Percentiles rank a stretch among this genome's conserved stretches.
Conservation (phyloP, 2,797 vertebrate species). For the Hemibagrus guttatus region DNA sequence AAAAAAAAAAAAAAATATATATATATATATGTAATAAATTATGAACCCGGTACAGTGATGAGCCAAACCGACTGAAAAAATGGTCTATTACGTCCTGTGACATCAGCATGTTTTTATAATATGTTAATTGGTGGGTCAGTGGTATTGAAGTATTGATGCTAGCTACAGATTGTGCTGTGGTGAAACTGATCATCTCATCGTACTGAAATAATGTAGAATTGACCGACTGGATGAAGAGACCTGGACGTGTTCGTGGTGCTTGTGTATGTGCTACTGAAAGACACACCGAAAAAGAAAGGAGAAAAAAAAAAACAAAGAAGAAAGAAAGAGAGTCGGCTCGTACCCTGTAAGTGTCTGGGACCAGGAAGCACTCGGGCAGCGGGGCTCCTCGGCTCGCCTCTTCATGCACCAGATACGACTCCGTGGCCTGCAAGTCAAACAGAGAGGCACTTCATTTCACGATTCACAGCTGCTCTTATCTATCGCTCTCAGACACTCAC, state of each 20-base stretch:
- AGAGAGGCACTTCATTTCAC: slow-evolving; percentile 44
- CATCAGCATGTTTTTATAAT: neutral
- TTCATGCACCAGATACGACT: slow-evolving; percentile 82
- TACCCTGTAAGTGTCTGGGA: slow-evolving; percentile 83
- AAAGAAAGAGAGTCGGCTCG: slow-evolving; percentile 21
- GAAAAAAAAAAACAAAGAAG: slow-evolving; percentile 33
- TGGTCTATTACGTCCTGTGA: neutral
- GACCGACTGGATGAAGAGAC: neutral
- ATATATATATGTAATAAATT: neutral
- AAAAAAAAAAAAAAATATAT: neutral
- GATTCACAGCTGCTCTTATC: slow-evolving; percentile 46
- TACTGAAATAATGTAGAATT: neutral
- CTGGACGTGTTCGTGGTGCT: neutral
- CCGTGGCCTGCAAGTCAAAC: slow-evolving; percentile 75
- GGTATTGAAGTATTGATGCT: neutral
- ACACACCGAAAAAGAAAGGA: neutral
- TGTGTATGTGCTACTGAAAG: neutral
- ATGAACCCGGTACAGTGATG: neutral
- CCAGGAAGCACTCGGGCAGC: slow-evolving; percentile 82
- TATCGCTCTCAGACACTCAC: slow-evolving; percentile 39
- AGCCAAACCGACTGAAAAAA: neutral
- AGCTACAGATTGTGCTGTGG: neutral
- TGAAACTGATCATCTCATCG: neutral
- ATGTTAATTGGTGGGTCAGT: neutral
- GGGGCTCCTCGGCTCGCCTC: slow-evolving; percentile 77